These are phyloP conservation scores for Drosophila pseudotakahashii DNA, from an alignment of 2,888 invertebrate genomes.

Conservation along the genomic window DNA sequence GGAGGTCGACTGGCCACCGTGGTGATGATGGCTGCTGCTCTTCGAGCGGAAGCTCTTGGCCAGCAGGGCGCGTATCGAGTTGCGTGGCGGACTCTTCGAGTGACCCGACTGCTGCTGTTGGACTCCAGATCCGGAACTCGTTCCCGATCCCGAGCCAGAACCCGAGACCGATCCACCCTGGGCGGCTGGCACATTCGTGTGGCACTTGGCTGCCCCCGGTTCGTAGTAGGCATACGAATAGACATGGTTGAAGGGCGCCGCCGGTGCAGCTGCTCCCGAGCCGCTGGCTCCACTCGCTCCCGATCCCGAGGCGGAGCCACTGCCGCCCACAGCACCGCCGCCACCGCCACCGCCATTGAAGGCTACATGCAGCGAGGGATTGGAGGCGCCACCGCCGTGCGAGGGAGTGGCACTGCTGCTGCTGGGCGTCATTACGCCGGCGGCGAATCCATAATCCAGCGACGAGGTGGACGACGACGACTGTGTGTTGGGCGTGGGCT, in stretches of 20 bases:
- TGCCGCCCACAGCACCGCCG: conserved; percentile 23
- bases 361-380: conserved; percentile 66
- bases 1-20: conserved; percentile 72
- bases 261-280: conserved; percentile 43
- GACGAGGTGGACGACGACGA: conserved; percentile 80
- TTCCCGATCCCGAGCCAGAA: background rate
- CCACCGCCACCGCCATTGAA: conserved; percentile 58
- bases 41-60: conserved; percentile 83
- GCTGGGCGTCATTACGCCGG: conserved; percentile 81
- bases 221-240: conserved; percentile 95
- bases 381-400: conserved; percentile 64
- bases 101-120: conserved; percentile 57
- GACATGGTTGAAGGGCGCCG: conserved; percentile 85
- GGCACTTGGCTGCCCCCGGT: conserved; percentile 87
- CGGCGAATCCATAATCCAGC: conserved; percentile 82
- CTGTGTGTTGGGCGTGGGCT: conserved; percentile 84
- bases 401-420: conserved; percentile 76
- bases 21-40: conserved; percentile 64
- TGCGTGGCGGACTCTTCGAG: conserved; percentile 83
- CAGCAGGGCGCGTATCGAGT: conserved; percentile 83
- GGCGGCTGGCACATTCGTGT: conserved; percentile 87
- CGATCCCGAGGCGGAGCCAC: conserved; percentile 11
- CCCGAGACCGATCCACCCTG: conserved; percentile 64
- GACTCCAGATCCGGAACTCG: conserved; percentile 6
- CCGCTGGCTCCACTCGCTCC: conserved; percentile 16